Percentiles rank a stretch among this genome's conserved stretches.
These are phyloP conservation scores for Aurelia sp. DNA, from an alignment of 30 jellyfish, hydroid and myxozoan genomes.

Conservation along the genomic window DNA sequence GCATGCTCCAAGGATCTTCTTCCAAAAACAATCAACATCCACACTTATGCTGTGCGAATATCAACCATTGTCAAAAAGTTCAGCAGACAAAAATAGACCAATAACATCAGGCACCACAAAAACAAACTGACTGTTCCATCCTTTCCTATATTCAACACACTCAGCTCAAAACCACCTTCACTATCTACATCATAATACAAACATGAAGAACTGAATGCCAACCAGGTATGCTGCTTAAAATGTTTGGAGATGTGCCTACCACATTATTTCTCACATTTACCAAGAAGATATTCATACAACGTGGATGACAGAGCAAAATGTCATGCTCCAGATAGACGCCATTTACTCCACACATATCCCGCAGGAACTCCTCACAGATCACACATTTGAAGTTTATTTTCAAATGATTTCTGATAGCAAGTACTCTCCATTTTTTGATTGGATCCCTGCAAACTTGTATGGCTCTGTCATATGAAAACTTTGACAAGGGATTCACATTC, in stretches of 20 bases:
- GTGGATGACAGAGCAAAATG: slow-evolving; percentile 14
- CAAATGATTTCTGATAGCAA: slow-evolving; percentile 16
- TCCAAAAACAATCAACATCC: too few relatives aligned
- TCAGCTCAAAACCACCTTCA: too few relatives aligned
- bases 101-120: too few relatives aligned
- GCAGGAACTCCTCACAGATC: slow-evolving; percentile 18
- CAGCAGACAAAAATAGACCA: too few relatives aligned
- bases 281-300: slow-evolving; percentile 13
- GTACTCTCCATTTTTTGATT: slow-evolving; percentile 11
- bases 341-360: slow-evolving; percentile 47
- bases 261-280: slow-evolving; percentile 1
- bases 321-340: slow-evolving; percentile 45
- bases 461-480: slow-evolving; percentile 29
- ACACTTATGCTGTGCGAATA: too few relatives aligned
- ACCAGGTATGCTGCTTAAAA: too few relatives aligned
- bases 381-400: slow-evolving; percentile 7
- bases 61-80: too few relatives aligned
- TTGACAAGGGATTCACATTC: slow-evolving; percentile 30
- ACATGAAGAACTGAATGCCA: too few relatives aligned
- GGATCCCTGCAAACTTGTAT: slow-evolving; percentile 17
- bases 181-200: too few relatives aligned
- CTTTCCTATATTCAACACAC: too few relatives aligned
- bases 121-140: too few relatives aligned
- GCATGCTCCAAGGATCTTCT: too few relatives aligned
- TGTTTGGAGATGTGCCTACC: neutral